Evolutionary conservation across 2,797 vertebrate genomes (phyloP).

Genomic region (Hoplostethus atlanticus): DNA sequence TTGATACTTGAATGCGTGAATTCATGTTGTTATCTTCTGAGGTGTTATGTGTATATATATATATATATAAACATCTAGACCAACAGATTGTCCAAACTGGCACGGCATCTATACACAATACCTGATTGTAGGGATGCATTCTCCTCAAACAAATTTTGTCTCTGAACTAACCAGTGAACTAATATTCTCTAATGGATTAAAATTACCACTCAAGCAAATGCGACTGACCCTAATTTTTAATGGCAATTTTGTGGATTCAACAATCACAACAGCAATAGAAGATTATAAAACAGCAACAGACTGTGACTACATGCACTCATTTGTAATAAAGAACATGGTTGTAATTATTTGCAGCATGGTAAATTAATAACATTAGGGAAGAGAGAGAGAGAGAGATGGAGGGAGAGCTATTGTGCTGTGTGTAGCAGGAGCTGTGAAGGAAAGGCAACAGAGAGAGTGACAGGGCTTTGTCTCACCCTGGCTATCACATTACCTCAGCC

Average conservation of each 20-base stretch:
- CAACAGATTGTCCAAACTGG: not conserved
- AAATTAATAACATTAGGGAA: constrained; percentile 65
- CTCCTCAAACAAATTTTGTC: constrained; percentile 1
- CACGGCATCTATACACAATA: not conserved
- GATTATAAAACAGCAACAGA: constrained; percentile 38
- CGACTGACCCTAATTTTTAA: constrained; percentile 53
- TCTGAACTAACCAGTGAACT: constrained; percentile 16
- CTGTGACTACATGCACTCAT: constrained; percentile 36
- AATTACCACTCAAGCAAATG: constrained; percentile 50
- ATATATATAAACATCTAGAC: too few relatives aligned
- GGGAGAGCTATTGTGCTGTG: constrained; percentile 34
- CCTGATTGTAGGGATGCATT: not conserved
- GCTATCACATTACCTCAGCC: constrained; percentile 68
- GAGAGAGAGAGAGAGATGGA: constrained; percentile 37
- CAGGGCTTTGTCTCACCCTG: constrained; percentile 47
- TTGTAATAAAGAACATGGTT: constrained; percentile 54
- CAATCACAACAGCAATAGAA: constrained; percentile 19
- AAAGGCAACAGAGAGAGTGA: constrained; percentile 36
- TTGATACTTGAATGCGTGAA: not conserved
- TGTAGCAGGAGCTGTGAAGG: constrained; percentile 39
- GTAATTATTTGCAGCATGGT: constrained; percentile 67
- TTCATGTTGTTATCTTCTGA: not conserved
- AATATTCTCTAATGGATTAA: constrained; percentile 41
- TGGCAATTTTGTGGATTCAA: constrained; percentile 42
- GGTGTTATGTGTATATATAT: not conserved